A percentile compares a stretch with the other conserved stretches of the same genome.
phyloP scores from a whole-genome alignment of 2,113 vertebrate genomes.

The Ciconia stormi region DNA sequence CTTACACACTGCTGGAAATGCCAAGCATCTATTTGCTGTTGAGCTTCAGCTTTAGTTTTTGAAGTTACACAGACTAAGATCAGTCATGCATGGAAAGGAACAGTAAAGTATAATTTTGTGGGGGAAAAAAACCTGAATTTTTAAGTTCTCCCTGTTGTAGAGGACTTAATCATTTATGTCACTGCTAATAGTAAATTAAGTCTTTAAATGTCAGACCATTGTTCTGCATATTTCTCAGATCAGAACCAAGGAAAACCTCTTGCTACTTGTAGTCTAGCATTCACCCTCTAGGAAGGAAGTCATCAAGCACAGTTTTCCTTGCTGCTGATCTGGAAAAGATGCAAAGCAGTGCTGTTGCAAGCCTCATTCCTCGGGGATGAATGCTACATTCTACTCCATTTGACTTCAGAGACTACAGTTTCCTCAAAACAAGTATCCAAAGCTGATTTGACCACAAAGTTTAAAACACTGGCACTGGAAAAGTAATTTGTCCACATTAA shows the following conservation, averaged over 20 bases:
- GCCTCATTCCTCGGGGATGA: not conserved
- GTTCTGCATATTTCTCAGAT: not conserved
- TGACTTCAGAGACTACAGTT: not conserved
- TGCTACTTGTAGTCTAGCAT: no score
- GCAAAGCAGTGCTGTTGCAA: not conserved
- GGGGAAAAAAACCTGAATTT: not conserved
- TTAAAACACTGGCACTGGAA: not conserved
- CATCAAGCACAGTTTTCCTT: not conserved
- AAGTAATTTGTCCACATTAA: not conserved
- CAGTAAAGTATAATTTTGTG: not conserved
- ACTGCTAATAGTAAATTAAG: conserved; percentile 8
- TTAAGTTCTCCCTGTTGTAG: not conserved
- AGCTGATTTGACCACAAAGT: not conserved
- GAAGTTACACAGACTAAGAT: not conserved
- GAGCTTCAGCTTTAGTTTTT: not conserved
- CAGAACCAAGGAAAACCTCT: not conserved
- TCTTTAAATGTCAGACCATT: conserved; percentile 15
- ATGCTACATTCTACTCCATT: not conserved
- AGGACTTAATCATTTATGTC: not conserved
- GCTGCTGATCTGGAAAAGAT: not conserved
- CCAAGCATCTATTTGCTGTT: not conserved
- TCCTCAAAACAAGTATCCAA: not conserved
- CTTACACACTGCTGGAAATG: not conserved
- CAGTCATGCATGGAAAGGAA: not conserved
- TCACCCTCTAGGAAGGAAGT: not conserved